Conservation (phyloP, 2,888 invertebrate species). For the Volucella inflata region DNA sequence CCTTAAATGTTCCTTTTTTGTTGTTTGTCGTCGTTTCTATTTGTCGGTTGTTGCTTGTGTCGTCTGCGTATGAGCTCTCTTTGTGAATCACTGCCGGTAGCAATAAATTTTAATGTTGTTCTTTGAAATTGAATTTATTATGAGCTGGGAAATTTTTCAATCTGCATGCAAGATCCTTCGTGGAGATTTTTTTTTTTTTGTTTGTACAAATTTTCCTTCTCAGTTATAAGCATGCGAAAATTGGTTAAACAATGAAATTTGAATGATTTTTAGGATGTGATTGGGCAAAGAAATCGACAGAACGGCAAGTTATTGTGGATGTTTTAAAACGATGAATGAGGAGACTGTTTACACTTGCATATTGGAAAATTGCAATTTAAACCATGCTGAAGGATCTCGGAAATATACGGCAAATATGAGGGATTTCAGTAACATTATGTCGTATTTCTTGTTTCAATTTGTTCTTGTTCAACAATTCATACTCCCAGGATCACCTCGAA, state of each 20-base stretch:
- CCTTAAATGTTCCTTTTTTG: not conserved
- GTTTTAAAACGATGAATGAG: not conserved
- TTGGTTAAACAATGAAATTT: slow-evolving; percentile 19
- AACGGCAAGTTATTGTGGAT: not conserved
- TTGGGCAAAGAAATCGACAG: not conserved
- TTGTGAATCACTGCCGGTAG: slow-evolving; percentile 25
- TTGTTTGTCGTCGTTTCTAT: slow-evolving; percentile 13
- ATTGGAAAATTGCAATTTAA: too few relatives aligned
- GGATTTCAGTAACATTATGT: too few relatives aligned
- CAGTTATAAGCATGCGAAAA: slow-evolving; percentile 22
- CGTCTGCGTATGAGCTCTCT: not conserved
- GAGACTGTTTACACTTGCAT: too few relatives aligned
- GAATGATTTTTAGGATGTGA: slow-evolving; percentile 5
- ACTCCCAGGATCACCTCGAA: too few relatives aligned
- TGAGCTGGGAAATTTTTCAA: slow-evolving; percentile 52
- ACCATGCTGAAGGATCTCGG: too few relatives aligned
- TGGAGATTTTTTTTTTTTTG: not conserved
- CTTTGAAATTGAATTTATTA: slow-evolving; percentile 68
- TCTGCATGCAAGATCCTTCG: slow-evolving; percentile 29
- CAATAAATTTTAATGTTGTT: slow-evolving; percentile 69
- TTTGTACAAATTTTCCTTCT: not conserved
- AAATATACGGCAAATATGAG: too few relatives aligned
- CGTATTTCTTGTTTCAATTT: too few relatives aligned
- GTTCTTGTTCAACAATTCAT: too few relatives aligned
- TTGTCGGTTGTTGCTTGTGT: slow-evolving; percentile 21